These are phyloP conservation scores for Muntiacus reevesi DNA, from an alignment of 2,113 vertebrate genomes.

Conservation along the genomic window DNA sequence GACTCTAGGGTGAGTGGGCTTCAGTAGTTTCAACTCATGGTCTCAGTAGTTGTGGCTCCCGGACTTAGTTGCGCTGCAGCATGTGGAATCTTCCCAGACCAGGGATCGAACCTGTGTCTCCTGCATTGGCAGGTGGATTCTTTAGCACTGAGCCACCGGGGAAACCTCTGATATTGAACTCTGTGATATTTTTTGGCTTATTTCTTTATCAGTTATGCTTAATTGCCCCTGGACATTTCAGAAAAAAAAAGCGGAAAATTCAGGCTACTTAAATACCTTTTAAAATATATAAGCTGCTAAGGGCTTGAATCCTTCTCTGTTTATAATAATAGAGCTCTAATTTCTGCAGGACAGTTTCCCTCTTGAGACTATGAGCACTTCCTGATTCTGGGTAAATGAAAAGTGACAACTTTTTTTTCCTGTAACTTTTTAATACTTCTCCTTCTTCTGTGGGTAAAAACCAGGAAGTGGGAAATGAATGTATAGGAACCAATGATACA, in stretches of 20 bases:
- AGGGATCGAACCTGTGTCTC: neutral
- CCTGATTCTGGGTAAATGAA: conserved; percentile 56
- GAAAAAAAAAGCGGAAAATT: neutral
- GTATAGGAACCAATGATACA: neutral
- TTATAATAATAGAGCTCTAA: neutral
- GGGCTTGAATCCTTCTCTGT: neutral
- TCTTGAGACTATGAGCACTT: conserved; percentile 37
- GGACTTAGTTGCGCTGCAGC: neutral
- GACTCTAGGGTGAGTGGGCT: neutral
- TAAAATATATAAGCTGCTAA: neutral
- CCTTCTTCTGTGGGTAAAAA: conserved; percentile 35
- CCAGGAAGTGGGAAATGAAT: conserved; percentile 26
- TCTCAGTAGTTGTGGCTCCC: neutral
- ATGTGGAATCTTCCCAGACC: neutral
- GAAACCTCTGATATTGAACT: neutral
- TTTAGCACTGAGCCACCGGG: neutral
- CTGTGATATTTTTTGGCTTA: neutral
- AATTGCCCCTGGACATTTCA: neutral
- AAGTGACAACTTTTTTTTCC: neutral
- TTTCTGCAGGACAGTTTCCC: neutral
- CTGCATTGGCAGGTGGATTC: neutral
- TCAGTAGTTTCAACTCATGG: neutral
- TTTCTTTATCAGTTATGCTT: neutral
- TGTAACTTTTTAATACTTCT: conserved; percentile 35
- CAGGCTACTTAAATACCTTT: neutral